These are phyloP conservation scores for Eilema sororculum DNA, from an alignment of 2,888 invertebrate genomes.

Conservation along the genomic window DNA sequence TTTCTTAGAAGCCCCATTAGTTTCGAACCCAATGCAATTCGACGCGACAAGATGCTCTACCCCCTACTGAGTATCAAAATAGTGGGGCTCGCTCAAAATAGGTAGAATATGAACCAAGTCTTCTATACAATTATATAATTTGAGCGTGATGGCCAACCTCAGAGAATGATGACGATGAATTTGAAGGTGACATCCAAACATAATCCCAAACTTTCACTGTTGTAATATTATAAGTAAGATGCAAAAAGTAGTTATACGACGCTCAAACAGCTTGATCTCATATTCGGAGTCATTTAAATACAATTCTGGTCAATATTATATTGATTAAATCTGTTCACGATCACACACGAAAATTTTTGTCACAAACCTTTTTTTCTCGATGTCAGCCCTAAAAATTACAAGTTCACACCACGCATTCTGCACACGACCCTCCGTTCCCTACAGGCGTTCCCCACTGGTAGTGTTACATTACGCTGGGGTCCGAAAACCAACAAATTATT, in stretches of 20 bases:
- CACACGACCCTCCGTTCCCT: conserved; percentile 33
- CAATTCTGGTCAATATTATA: too few species aligned
- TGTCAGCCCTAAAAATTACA: conserved; percentile 17
- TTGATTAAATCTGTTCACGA: not conserved
- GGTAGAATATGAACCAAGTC: too few species aligned
- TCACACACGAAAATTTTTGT: not conserved
- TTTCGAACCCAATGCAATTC: not conserved
- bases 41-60: not conserved
- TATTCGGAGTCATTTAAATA: too few species aligned
- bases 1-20: not conserved
- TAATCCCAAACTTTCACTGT: too few species aligned
- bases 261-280: too few species aligned
- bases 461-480: conserved; percentile 54
- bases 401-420: conserved; percentile 24
- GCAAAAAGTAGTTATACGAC: too few species aligned
- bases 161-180: too few species aligned
- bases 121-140: not conserved
- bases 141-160: not conserved
- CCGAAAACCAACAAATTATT: conserved; percentile 61
- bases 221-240: too few species aligned
- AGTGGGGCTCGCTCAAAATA: not conserved
- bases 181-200: too few species aligned
- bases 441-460: conserved; percentile 35
- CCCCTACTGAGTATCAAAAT: not conserved
- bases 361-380: not conserved